Evolutionary conservation across 2,888 invertebrate species (phyloP).

Genomic region (Allolobophora icterica): DNA sequence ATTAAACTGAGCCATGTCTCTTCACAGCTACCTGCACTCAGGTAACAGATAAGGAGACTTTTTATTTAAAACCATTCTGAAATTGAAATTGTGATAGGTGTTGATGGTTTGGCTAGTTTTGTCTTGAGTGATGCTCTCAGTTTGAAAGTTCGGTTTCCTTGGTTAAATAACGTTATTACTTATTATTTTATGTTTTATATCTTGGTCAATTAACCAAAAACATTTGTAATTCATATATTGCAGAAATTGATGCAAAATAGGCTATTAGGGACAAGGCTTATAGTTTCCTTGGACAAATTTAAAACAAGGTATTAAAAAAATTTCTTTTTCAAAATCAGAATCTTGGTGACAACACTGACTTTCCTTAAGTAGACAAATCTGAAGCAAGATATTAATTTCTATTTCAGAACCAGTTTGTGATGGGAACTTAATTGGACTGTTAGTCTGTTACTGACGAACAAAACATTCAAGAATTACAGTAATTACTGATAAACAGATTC

Average conservation of each 20-base stretch:
- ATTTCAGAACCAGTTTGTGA: background rate
- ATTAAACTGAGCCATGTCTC: background rate
- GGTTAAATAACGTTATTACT: background rate
- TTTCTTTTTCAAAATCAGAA: background rate
- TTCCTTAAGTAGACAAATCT: no score
- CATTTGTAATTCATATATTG: background rate
- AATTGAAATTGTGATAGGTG: background rate
- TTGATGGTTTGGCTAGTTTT: constrained; percentile 2
- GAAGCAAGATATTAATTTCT: no score
- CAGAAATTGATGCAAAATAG: background rate
- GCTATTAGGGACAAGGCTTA: background rate
- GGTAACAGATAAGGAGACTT: background rate
- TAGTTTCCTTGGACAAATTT: constrained; percentile 13
- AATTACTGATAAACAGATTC: background rate
- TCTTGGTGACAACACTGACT: no score
- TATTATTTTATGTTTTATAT: background rate
- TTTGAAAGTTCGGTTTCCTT: background rate
- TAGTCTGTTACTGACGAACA: background rate
- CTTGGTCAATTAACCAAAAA: background rate
- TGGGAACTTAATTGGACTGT: background rate
- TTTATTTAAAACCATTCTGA: background rate
- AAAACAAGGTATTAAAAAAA: background rate
- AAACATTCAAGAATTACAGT: background rate
- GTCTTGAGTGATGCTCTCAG: background rate
- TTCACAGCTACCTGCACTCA: background rate